phyloP scores from a whole-genome alignment of 2,888 invertebrate genomes.

The Coronaproctus castanopsis region DNA sequence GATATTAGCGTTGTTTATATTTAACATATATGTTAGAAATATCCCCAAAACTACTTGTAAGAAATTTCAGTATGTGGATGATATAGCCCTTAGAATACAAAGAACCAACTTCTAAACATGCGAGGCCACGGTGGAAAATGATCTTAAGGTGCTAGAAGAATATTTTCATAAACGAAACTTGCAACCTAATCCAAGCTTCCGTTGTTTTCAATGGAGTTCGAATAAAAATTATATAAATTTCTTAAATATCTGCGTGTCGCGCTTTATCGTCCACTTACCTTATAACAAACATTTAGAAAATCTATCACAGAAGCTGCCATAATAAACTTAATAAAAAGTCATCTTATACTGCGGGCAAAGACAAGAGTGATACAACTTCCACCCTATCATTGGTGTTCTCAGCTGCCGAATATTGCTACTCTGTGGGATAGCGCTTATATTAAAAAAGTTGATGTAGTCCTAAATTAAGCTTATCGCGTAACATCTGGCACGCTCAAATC shows the following conservation, averaged over 20 bases:
- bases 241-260: not conserved
- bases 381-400: not conserved
- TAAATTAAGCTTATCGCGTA: no score
- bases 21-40: not conserved
- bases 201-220: not conserved
- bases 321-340: not conserved
- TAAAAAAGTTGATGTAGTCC: not conserved
- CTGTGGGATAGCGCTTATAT: not conserved
- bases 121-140: not conserved
- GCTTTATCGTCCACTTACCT: not conserved
- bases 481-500: no score
- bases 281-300: not conserved
- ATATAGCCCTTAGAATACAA: not conserved
- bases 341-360: not conserved
- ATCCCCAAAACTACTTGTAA: not conserved
- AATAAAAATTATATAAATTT: not conserved
- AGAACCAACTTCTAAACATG: not conserved
- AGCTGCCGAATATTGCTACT: not conserved
- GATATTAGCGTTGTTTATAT: not conserved
- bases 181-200: not conserved
- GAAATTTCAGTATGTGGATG: not conserved
- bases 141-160: not conserved
- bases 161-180: not conserved
- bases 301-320: not conserved
- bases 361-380: not conserved